Evolutionary conservation across 2,888 invertebrate genomes (phyloP).

Genomic region (Glaucopsyche alexis): DNA sequence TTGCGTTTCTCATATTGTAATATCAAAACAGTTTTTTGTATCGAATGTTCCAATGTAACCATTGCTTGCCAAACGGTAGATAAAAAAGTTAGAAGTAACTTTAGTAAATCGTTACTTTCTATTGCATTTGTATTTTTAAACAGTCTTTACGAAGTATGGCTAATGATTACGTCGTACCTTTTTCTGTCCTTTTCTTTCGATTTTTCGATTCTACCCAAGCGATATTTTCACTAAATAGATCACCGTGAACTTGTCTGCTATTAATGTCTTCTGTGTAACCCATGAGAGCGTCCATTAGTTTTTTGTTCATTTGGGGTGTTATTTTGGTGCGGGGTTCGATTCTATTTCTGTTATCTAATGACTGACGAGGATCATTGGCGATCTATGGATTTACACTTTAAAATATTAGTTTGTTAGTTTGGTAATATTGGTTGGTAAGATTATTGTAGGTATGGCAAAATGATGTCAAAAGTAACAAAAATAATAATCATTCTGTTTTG

Average conservation of each 20-base stretch:
- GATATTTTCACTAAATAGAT: constrained; percentile 2
- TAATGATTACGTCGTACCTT: neutral
- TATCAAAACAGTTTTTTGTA: neutral
- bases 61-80: neutral
- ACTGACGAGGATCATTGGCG: constrained; percentile 30
- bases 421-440: neutral
- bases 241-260: neutral
- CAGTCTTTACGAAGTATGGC: neutral
- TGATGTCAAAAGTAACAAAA: too few relatives aligned
- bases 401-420: constrained; percentile 7
- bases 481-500: too few relatives aligned
- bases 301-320: constrained; percentile 37
- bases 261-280: constrained; percentile 9
- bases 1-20: too few relatives aligned
- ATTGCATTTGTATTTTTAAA: neutral
- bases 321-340: constrained; percentile 41
- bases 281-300: constrained; percentile 9
- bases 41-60: neutral
- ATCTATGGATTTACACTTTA: constrained; percentile 13
- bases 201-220: too few relatives aligned
- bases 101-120: neutral
- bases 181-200: neutral
- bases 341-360: constrained; percentile 40
- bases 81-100: neutral
- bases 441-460: too few relatives aligned